A percentile compares a stretch with the other conserved stretches of the same genome.
Evolutionary conservation across 92 coral and sea anemone species (phyloP).

Genomic region (Epizoanthus rinbou): DNA sequence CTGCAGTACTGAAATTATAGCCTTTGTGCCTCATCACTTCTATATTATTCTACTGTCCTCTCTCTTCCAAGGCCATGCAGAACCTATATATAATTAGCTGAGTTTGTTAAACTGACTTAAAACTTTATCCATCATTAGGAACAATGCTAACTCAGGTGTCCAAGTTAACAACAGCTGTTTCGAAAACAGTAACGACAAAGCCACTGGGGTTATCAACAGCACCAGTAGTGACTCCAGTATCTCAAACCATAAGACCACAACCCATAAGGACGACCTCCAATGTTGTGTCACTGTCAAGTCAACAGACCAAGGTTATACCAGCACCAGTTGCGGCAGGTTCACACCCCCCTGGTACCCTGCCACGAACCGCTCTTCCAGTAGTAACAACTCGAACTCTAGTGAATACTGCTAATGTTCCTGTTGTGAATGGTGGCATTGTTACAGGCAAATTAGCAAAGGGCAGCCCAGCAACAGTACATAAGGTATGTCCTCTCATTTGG

Average conservation of each 20-base stretch:
- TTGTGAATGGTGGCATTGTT: constrained; percentile 25
- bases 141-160: constrained; percentile 39
- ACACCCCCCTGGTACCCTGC: constrained; percentile 10
- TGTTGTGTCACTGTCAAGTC: constrained; percentile 26
- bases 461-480: constrained; percentile 17
- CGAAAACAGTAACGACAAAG: constrained; percentile 14
- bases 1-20: no score
- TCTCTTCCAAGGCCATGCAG: no score
- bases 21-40: no score
- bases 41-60: no score
- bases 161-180: constrained; percentile 36
- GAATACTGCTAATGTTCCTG: constrained; percentile 24
- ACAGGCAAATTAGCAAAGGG: constrained; percentile 21
- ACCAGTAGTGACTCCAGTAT: constrained; percentile 1
- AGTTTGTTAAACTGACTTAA: neutral
- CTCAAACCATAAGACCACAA: constrained; percentile 9
- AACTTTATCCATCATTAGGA: neutral
- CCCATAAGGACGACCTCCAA: neutral
- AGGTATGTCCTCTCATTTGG: neutral
- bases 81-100: no score
- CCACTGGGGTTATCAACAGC: constrained; percentile 4
- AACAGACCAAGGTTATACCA: neutral
- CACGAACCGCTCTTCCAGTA: constrained; percentile 1
- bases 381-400: constrained; percentile 2
- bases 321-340: neutral